Conservation (phyloP, 2,888 invertebrate genomes). For the Mylabris sibirica region DNA sequence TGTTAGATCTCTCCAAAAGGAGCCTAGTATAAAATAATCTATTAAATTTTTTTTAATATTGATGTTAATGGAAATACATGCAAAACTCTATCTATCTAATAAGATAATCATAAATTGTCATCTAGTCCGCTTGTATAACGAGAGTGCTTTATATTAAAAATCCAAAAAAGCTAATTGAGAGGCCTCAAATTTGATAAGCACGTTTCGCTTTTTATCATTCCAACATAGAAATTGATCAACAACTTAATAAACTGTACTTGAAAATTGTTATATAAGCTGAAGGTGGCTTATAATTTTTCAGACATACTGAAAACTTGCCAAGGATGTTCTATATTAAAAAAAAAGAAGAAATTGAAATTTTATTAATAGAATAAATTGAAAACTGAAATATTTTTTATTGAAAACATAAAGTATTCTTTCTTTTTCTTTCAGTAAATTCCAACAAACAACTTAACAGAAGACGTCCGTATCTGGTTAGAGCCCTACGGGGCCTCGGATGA, state of each 20-base stretch:
- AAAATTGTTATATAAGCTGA: slow-evolving; percentile 25
- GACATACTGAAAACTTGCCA: slow-evolving; percentile 24
- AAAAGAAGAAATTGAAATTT: neutral
- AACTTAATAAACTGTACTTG: slow-evolving; percentile 8
- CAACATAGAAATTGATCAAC: neutral
- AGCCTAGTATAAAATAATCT: neutral
- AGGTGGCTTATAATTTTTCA: slow-evolving; percentile 23
- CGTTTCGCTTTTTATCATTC: neutral
- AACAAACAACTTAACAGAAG: neutral
- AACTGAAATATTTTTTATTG: neutral
- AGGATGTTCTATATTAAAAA: slow-evolving; percentile 28
- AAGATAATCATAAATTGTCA: neutral
- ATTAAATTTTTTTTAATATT: neutral
- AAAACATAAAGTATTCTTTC: neutral
- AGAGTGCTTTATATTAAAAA: too few relatives aligned
- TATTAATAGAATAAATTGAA: neutral
- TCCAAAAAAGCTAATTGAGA: neutral
- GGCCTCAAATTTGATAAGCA: neutral
- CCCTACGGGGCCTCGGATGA: slow-evolving; percentile 43
- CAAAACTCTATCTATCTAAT: neutral
- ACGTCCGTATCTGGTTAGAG: slow-evolving; percentile 30
- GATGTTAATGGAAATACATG: neutral
- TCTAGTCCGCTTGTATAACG: neutral
- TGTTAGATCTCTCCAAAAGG: neutral
- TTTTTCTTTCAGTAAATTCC: neutral